phyloP scores from a whole-genome alignment of 2,797 vertebrate species.

The Peromyscus nudipes region DNA sequence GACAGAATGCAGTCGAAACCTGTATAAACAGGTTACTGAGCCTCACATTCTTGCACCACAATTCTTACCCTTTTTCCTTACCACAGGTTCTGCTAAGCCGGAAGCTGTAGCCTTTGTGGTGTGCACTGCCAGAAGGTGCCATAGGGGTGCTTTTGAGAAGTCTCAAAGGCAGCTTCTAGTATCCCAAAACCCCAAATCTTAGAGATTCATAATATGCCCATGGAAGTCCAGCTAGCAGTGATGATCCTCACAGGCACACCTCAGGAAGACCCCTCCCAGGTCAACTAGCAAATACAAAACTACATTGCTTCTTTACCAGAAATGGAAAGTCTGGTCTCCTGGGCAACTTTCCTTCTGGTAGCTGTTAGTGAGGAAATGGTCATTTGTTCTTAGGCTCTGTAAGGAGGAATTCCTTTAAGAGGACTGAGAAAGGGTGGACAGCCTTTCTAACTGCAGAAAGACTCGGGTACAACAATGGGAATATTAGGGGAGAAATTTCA shows the following conservation, averaged over 20 bases:
- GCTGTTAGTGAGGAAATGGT: conserved; percentile 4
- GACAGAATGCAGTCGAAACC: background rate
- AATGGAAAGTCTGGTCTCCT: background rate
- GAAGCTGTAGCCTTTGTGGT: background rate
- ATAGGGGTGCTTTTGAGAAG: background rate
- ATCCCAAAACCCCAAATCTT: background rate
- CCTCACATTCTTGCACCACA: background rate
- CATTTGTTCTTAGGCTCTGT: background rate
- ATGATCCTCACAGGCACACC: background rate
- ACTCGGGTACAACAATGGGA: background rate
- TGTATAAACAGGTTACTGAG: background rate
- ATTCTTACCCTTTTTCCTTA: background rate
- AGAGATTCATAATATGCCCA: background rate
- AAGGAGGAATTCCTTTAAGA: conserved; percentile 28
- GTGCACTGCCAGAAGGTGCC: background rate
- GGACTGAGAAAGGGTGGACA: conserved; percentile 12
- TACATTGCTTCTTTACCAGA: conserved; percentile 19
- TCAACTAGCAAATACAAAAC: background rate
- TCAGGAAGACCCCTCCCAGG: background rate
- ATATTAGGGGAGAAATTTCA: conserved; percentile 34
- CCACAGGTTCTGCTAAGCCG: background rate
- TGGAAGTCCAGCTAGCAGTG: background rate
- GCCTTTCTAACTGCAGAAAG: conserved; percentile 17
- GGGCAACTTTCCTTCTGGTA: conserved; percentile 16
- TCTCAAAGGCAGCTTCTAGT: background rate